Evolutionary conservation across 1,140 invertebrate species (phyloP), one percentile per base, ranked within the genome.

Genomic region (Galendromus occidentalis): DNA sequence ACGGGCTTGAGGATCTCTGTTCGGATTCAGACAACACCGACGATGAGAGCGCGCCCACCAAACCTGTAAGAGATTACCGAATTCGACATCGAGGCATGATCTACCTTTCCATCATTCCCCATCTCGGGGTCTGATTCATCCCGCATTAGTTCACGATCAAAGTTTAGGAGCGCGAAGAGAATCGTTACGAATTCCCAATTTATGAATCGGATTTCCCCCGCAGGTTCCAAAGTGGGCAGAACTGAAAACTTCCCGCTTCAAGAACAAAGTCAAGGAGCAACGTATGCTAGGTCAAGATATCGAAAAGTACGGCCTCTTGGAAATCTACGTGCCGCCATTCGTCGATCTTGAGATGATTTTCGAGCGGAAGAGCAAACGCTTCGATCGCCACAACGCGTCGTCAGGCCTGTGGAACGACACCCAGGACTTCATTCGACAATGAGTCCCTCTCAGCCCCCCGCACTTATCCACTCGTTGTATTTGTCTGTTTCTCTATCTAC

Each of bases 21-120:
- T 59, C 51, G 51, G 51, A 59, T 25, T 59, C 51, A 22, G 51
- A 59, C 22, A 59, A 59, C 51, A 59, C 51, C 14, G 51, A 59
- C 25, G 51, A 59, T 9, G 51, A 59, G 1, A 59, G 25, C 33
- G 12, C n/a, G 9, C 51, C 51, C 2, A 59, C 14, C 33, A 59
- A 59, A 59, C 51, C 25, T 14, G 51, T 59, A 9, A 59, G 51
- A 5, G 9, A 14, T 59, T 29, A 18, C 14, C 45, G 28, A 47
- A 47, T 20, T 39, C 33, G 33, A 39, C 9, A n/a, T n/a, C n/a
- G n/a, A n/a, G n/a, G n/a, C n/a, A n/a, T n/a, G n/a, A n/a, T n/a
- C n/a, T n/a, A n/a, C n/a, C n/a, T n/a, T n/a, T n/a, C n/a, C n/a
- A n/a, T n/a, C n/a, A n/a, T n/a, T n/a, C n/a, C n/a, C n/a, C n/a